Percentiles rank a stretch among this genome's conserved stretches.
These are phyloP conservation scores for Ceratosolen solmsi DNA, from an alignment of 1,140 invertebrate species.

Conservation along the genomic window DNA sequence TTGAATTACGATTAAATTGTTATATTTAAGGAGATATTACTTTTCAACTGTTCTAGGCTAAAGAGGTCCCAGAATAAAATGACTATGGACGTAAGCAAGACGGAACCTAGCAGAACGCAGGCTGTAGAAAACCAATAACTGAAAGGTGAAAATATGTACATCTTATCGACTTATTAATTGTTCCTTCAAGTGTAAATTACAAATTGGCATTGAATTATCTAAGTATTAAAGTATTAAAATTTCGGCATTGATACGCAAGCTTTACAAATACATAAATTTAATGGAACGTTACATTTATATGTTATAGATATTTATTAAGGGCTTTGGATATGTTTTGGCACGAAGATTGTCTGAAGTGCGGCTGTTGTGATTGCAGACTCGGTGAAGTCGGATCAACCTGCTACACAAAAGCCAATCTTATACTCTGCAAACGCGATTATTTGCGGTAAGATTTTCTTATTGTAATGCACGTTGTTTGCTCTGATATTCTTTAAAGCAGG, in stretches of 20 bases:
- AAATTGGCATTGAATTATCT: no score
- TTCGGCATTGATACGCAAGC: no score
- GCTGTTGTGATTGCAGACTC: slow-evolving; percentile 92
- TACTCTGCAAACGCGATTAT: slow-evolving; percentile 94
- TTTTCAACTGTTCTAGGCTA: not conserved
- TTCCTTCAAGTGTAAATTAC: no score
- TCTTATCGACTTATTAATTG: no score
- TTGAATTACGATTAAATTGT: no score
- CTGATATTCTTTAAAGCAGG: no score
- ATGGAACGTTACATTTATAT: no score
- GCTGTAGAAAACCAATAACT: slow-evolving; percentile 84
- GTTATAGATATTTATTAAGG: slow-evolving; percentile 80
- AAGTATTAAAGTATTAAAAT: no score
- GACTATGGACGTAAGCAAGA: slow-evolving; percentile 76
- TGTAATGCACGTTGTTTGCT: no score
- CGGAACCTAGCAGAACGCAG: slow-evolving; percentile 75
- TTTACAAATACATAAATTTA: no score
- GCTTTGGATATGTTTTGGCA: slow-evolving; percentile 94
- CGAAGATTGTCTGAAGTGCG: slow-evolving; percentile 94
- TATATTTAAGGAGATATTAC: no score
- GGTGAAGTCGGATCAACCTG: slow-evolving; percentile 94
- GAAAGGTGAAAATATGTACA: slow-evolving; percentile 75
- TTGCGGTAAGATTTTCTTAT: slow-evolving; percentile 84
- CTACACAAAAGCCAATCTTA: slow-evolving; percentile 93
- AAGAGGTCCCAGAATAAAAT: slow-evolving; percentile 30